Evolutionary conservation across 2,797 vertebrate genomes (phyloP), one percentile per base, ranked within the genome.

Genomic region (Decapterus maruadsi): DNA sequence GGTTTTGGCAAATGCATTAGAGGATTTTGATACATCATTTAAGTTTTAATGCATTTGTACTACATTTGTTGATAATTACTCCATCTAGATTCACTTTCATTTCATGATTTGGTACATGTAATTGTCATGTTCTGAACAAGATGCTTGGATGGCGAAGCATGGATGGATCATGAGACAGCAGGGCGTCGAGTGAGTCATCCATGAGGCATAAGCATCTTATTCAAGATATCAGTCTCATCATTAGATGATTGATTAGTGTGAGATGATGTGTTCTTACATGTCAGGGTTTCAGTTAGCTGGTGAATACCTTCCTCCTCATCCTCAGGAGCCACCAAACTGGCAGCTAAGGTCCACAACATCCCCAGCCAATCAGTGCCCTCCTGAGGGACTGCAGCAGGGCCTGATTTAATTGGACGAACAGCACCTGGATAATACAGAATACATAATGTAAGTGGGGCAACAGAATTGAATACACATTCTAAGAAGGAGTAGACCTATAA

Each of bases 221-320:
- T 63, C 13, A 19, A 6, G 0, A 48, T 22, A 54, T 75, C 1
- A 26, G n/a, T 3, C 19, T 20, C 0, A 2, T 51, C 8, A 38
- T 16, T 19, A 55, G 48, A 77, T 73, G 70, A 75, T 69, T 57
- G 55, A 58, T 84, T 59, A 57, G 60, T 55, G 69, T 68, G 74
- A 83, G 75, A 34, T 81, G 83, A 85, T 84, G 87, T 66, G 78
- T 77, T 85, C 93, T 94, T 93, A 93, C 93, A 87, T 93, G 93
- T 91, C 84, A 93, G 46, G 71, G 86, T 80, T 82, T 94, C 89
- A 62, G 88, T 93, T 87, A 93, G 87, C 85, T 68, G 92, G 56
- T 93, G 92, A 94, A 93, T 93, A 93, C 92, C 93, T 93, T 93
- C 92, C 90, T 91, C 91, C 42, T 92, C 92, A 6, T 91, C 89